phyloP scores from a whole-genome alignment of 2,888 invertebrate genomes.

The Lasioglossum pauxillum region DNA sequence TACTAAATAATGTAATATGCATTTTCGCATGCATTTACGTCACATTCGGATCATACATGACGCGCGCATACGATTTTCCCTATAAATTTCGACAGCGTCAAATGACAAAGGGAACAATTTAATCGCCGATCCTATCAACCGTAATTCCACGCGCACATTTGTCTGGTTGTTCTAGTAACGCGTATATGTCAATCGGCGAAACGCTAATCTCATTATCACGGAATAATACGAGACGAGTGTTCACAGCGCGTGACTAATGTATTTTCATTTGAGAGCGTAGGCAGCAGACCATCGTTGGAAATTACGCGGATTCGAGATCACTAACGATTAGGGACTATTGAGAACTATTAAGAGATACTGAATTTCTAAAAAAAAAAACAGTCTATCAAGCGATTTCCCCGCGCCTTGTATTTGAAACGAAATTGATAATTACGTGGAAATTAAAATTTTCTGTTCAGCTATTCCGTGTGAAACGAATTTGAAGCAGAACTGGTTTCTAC shows the following conservation, averaged over 20 bases:
- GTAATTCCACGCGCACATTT: constrained; percentile 26
- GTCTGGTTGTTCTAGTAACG: constrained; percentile 15
- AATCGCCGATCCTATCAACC: constrained; percentile 23
- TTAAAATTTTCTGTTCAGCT: neutral
- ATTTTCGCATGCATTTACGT: constrained; percentile 39
- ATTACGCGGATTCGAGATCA: constrained; percentile 8
- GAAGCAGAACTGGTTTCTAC: constrained; percentile 51
- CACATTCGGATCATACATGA: constrained; percentile 25
- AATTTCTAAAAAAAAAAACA: neutral
- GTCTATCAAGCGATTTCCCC: neutral
- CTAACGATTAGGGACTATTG: constrained; percentile 19
- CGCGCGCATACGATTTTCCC: constrained; percentile 23
- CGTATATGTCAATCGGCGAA: constrained; percentile 28
- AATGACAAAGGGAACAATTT: constrained; percentile 40
- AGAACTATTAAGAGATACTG: neutral
- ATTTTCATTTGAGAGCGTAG: constrained; percentile 29
- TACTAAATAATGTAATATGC: constrained; percentile 14
- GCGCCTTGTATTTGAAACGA: neutral
- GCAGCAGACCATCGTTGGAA: constrained; percentile 12
- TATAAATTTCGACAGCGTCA: constrained; percentile 34
- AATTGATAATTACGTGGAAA: neutral
- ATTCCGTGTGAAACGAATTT: constrained; percentile 2
- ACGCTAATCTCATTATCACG: constrained; percentile 63
- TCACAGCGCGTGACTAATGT: constrained; percentile 24
- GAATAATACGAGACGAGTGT: constrained; percentile 21